Percentiles rank a stretch among this genome's conserved stretches.
phyloP scores from a whole-genome alignment of 2,113 vertebrate genomes.

The Tyto alba region DNA sequence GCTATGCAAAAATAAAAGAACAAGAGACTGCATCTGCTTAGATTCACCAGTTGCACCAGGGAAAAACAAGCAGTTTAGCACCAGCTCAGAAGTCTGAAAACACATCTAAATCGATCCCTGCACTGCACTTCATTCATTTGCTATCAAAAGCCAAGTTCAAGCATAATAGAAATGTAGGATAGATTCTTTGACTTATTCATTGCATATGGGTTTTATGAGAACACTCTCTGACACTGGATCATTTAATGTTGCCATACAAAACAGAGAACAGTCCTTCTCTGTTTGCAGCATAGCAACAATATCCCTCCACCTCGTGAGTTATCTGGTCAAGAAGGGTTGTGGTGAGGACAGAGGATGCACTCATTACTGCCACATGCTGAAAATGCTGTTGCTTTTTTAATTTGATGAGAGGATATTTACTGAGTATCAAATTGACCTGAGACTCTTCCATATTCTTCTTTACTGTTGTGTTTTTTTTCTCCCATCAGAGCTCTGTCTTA shows the following conservation, averaged over 20 bases:
- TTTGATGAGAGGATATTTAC: background rate
- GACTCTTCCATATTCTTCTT: background rate
- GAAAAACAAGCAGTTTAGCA: background rate
- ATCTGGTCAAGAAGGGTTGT: background rate
- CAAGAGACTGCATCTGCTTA: background rate
- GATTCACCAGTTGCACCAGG: background rate
- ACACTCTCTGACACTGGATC: background rate
- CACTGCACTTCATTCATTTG: background rate
- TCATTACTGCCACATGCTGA: background rate
- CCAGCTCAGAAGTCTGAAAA: fast-evolving
- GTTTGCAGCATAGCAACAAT: background rate
- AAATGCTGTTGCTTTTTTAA: background rate
- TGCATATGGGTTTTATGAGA: background rate
- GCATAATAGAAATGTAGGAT: background rate
- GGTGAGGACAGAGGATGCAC: background rate
- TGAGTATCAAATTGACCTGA: background rate
- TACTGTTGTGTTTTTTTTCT: background rate
- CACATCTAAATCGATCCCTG: fast-evolving
- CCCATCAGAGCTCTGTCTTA: background rate
- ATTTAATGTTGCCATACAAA: background rate
- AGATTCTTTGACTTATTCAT: background rate
- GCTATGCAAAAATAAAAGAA: background rate
- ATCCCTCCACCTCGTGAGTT: background rate
- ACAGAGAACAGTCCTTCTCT: background rate
- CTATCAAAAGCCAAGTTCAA: background rate